Conservation (phyloP, 2,113 vertebrate species). For the Jaculus jaculus region DNA sequence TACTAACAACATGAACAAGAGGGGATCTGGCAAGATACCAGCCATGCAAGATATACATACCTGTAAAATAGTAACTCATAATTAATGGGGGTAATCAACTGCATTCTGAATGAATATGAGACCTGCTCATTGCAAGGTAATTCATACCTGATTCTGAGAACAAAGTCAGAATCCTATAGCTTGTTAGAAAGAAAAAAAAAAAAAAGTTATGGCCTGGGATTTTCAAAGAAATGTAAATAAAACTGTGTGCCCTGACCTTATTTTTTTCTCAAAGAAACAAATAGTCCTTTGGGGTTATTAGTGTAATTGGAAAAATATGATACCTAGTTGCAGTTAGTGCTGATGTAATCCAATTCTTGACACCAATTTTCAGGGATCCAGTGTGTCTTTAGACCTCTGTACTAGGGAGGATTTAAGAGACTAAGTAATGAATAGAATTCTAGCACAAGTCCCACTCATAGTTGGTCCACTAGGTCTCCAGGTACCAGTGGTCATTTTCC, state of each 20-base stretch:
- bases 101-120: no score
- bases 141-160: no score
- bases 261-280: neutral
- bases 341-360: neutral
- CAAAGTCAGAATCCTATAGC: neutral
- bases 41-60: no score
- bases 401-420: neutral
- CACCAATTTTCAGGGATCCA: neutral
- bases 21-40: no score
- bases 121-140: no score
- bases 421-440: neutral
- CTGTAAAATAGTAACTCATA: no score
- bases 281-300: neutral
- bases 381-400: neutral
- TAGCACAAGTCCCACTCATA: no score
- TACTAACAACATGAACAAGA: no score
- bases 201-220: neutral
- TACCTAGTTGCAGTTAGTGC: neutral
- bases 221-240: neutral
- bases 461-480: neutral
- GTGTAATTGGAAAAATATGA: neutral
- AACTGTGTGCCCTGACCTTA: neutral
- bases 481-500: neutral
- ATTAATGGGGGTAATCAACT: no score
- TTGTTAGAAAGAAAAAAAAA: no score